phyloP scores from a whole-genome alignment of 2,113 vertebrate species.

The Anoura caudifer region DNA sequence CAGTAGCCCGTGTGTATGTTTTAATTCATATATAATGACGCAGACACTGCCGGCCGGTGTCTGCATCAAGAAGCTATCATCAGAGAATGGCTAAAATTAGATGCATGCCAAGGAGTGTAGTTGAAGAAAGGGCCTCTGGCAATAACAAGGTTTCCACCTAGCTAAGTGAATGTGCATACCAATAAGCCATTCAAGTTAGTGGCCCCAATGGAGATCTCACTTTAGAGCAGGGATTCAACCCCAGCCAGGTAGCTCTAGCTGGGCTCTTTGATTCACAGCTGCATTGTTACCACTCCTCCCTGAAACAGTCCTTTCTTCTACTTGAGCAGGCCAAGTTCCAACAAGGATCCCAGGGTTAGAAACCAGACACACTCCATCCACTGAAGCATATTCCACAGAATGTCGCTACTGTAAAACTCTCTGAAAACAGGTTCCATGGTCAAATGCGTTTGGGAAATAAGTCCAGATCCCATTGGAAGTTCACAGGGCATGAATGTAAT shows the following conservation, averaged over 20 bases:
- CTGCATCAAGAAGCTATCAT: too few species aligned
- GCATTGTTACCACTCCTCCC: not conserved
- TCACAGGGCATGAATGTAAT: not conserved
- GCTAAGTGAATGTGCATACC: not conserved
- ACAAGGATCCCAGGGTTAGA: not conserved
- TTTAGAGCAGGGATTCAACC: not conserved
- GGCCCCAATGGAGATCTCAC: not conserved
- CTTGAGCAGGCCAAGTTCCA: not conserved
- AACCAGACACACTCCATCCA: not conserved
- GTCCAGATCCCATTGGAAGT: not conserved
- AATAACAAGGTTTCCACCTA: not conserved
- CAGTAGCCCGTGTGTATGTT: too few species aligned
- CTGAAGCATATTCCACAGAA: not conserved
- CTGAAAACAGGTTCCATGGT: not conserved
- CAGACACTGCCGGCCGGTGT: too few species aligned
- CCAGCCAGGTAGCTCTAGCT: not conserved
- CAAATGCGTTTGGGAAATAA: not conserved
- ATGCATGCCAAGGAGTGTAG: not conserved
- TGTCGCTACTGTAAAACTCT: not conserved
- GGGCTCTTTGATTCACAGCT: not conserved
- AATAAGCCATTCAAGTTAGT: not conserved
- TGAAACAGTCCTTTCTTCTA: not conserved
- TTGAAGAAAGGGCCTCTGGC: not conserved
- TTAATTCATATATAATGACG: too few species aligned
- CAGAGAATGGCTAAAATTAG: not conserved